Base-by-base conservation (phyloP, 1,140 invertebrate species). In the Orussus abietinus region DNA sequence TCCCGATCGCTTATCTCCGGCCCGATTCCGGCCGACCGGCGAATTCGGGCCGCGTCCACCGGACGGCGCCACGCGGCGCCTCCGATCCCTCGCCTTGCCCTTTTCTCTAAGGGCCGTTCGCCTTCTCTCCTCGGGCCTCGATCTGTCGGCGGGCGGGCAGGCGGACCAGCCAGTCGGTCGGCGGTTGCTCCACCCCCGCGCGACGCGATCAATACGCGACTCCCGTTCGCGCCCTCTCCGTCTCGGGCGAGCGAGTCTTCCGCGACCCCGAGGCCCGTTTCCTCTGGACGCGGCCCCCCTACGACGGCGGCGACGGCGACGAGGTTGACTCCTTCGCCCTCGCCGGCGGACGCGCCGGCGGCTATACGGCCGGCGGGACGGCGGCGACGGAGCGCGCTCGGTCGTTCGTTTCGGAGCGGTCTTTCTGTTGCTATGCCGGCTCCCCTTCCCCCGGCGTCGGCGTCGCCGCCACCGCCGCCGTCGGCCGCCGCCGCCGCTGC, bases 341-440 rank as follows among this genome's bases (percentile, higher is more conserved):
- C 18, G 26, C 15, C 29, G 18, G 11, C 17, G n/a, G 21, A 32
- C 20, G 26, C 19, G 10, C 21, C 13, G 12, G 7, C 38, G 29
- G 28, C 38, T 14, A 5, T 37, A 19, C 33, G 18, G 38, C 39
- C n/a, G 12, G 20, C 11, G 32, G 10, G 25, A 29, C 22, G 12
- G 31, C 20, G 6, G 12, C 30, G 12, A 10, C 21, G 17, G 36
- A 39, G 45, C 40, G 47, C 42, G 49, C 50, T 48, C 45, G 49
- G 57, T 56, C 63, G 60, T 60, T 63, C 64, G 59, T 65, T 64
- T 57, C 51, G 55, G 57, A 64, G 59, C 57, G 56, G 64, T 55
- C 64, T 65, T 67, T 66, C 68, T 70, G 68, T 69, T 71, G 68
- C 68, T 71, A 69, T 72, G 68, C 67, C 59, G 64, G 64, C 53